phyloP scores from a whole-genome alignment of 2,113 vertebrate species.

The Platanista minor region DNA sequence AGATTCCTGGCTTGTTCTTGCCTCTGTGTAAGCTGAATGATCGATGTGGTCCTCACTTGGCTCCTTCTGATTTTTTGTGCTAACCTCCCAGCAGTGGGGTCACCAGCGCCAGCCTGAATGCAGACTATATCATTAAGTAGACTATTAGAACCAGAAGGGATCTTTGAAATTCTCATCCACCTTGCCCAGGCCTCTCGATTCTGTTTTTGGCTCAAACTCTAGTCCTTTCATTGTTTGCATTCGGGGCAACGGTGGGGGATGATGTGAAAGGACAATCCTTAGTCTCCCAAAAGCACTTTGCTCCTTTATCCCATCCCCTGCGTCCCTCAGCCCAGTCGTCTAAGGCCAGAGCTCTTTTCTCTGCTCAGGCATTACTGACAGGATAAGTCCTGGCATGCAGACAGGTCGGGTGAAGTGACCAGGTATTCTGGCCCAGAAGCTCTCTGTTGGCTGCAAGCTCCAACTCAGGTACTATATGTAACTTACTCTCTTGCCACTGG shows the following conservation, averaged over 20 bases:
- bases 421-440: background rate
- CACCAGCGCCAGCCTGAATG: background rate
- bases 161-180: background rate
- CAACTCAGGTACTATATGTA: background rate
- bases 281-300: background rate
- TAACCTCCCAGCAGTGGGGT: background rate
- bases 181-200: background rate
- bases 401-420: constrained; percentile 37
- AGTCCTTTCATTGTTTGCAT: background rate
- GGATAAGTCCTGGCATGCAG: constrained; percentile 35
- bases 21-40: background rate
- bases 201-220: background rate
- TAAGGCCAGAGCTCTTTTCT: constrained; percentile 32
- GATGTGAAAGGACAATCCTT: background rate
- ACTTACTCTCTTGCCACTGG: constrained; percentile 6
- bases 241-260: background rate
- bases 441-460: background rate
- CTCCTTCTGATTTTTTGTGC: background rate
- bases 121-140: background rate
- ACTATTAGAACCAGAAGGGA: background rate
- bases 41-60: background rate
- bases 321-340: background rate
- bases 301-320: background rate
- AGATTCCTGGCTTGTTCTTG: background rate
- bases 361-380: background rate